Evolutionary conservation across 2,888 invertebrate species (phyloP), one percentile per base, ranked within the genome.

Genomic region (Acheta domesticus): DNA sequence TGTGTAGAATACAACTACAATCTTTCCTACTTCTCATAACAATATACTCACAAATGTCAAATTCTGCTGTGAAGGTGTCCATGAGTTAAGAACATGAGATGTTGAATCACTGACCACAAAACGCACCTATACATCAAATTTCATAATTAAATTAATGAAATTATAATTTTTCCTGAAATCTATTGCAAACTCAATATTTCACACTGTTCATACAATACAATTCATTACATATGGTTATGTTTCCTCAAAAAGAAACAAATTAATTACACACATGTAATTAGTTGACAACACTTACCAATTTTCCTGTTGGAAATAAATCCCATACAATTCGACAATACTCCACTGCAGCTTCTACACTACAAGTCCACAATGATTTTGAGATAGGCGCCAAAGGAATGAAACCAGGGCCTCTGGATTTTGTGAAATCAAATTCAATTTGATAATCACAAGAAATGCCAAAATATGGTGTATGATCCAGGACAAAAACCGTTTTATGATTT

Each of bases 301-400:
- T 96, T 81, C 94, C 94, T 81, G 92, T 91, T 0, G 98, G 97
- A 89, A 96, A 98, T n/a, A 99, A 89, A 87, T 99, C 99, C 95
- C 96, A 97, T 1, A 97, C 96, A 83, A 99, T 96, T 48, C 99
- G 91, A 84, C 97, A 96, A 86, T 98, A 99, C 87, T 99, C 99
- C 81, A 98, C 91, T 0, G 96, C 94, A 1, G 96, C 94, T 89
- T 99, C 99, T 0, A 98, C 95, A 83, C 95, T 94, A 85, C 96
- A 97, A 0, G 98, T 98, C 99, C 99, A 99, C 79, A 99, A 86
- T 0, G 96, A 94, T 87, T 99, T 99, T 82, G 93, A 93, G 81
- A 98, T 93, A 1, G 96, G 95, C 11, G 94, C 92, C 75, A 96
- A 88, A 1, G 93, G 94, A 79, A 94, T 93, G 83, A 92, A 91